Conservation (phyloP, 2,113 vertebrate genomes). For the Ictidomys tridecemlineatus region DNA sequence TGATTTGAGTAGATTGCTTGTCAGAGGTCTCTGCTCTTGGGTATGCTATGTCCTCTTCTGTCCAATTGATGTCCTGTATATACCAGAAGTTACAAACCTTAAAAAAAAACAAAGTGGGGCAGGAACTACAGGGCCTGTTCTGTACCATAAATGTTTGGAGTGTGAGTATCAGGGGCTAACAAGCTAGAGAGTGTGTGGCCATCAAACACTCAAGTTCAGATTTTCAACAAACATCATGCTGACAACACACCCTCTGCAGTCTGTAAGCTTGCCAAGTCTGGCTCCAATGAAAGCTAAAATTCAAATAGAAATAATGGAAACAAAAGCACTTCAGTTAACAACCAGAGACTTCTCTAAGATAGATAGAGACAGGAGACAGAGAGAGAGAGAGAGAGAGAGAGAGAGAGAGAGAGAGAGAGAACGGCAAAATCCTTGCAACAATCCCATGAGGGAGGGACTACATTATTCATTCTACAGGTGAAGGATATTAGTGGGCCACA, state of each 20-base stretch:
- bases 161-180: neutral
- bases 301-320: slow-evolving; percentile 14
- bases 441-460: neutral
- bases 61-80: neutral
- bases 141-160: neutral
- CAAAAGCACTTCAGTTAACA: neutral
- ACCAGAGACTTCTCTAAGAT: neutral
- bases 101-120: neutral
- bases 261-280: neutral
- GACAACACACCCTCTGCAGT: neutral
- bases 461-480: neutral
- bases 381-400: neutral
- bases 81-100: neutral
- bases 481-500: neutral
- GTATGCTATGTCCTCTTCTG: neutral
- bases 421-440: neutral
- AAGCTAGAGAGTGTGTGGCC: neutral
- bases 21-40: neutral
- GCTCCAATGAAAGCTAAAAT: neutral
- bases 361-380: neutral
- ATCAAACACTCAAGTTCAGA: neutral
- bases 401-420: too few relatives aligned
- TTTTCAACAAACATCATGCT: neutral
- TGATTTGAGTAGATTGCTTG: neutral
- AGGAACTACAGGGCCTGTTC: neutral